Evolutionary conservation across 2,113 vertebrate genomes (phyloP).

Genomic region (Alaudala cheleensis): DNA sequence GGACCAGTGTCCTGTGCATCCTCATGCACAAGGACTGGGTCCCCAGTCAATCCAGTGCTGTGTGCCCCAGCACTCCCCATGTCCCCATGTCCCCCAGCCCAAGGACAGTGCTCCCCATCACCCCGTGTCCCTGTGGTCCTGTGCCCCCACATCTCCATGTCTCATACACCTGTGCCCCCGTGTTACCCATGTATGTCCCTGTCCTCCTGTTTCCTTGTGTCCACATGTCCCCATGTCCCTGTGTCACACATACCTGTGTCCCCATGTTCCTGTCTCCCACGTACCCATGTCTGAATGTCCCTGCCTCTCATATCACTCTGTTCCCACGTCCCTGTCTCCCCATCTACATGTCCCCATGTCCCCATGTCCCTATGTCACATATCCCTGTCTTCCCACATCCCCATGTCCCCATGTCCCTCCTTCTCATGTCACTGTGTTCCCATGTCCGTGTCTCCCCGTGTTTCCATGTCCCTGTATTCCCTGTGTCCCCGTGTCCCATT

Average conservation of each 20-base stretch:
- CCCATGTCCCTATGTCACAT: accelerated
- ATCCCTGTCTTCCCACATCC: background rate
- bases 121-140: background rate
- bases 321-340: too few species aligned
- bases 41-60: background rate
- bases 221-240: background rate
- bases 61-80: background rate
- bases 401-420: too few species aligned
- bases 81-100: background rate
- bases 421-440: too few species aligned
- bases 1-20: background rate
- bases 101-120: background rate
- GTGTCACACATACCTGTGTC: background rate
- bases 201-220: background rate
- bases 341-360: too few species aligned
- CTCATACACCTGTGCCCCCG: too few species aligned
- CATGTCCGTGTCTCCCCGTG: too few species aligned
- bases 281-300: too few species aligned
- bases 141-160: too few species aligned
- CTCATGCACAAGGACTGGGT: background rate
- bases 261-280: accelerated
- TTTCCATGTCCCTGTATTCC: too few species aligned
- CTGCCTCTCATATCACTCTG: too few species aligned
- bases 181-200: too few species aligned
- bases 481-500: accelerated